Evolutionary conservation across 92 coral and sea anemone genomes (phyloP).

Genomic region (Porites evermanni): DNA sequence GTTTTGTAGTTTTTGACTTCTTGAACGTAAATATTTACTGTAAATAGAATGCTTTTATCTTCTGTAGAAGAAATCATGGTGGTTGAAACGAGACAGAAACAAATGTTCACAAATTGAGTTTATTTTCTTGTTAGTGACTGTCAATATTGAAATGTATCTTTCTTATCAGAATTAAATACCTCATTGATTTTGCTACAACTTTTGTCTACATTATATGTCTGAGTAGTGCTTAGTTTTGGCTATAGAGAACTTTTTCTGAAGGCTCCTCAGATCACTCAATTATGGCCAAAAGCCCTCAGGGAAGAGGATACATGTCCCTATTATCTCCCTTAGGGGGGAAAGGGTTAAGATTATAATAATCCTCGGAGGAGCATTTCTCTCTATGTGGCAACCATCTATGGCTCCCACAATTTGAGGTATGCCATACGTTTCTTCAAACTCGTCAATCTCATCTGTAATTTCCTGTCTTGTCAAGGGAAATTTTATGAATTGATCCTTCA

Average conservation of each 20-base stretch:
- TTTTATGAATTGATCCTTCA: slow-evolving; percentile 47
- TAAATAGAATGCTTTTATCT: slow-evolving; percentile 10
- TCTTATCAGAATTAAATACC: slow-evolving; percentile 14
- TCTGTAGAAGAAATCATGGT: slow-evolving; percentile 14
- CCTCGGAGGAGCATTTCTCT: slow-evolving; percentile 43
- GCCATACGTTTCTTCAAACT: slow-evolving; percentile 49
- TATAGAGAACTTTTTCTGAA: slow-evolving; percentile 11
- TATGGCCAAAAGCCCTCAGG: slow-evolving; percentile 6
- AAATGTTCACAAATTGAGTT: slow-evolving; percentile 18
- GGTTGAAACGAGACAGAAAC: slow-evolving; percentile 10
- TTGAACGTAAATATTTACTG: slow-evolving; percentile 10
- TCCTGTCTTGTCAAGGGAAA: slow-evolving; percentile 58
- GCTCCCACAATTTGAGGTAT: slow-evolving; percentile 66
- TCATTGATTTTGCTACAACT: slow-evolving; percentile 22
- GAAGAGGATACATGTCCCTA: slow-evolving; percentile 14
- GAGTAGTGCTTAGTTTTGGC: slow-evolving; percentile 7
- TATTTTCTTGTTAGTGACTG: neutral
- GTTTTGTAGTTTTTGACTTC: slow-evolving; percentile 6
- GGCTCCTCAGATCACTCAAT: slow-evolving; percentile 19
- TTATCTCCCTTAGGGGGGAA: slow-evolving; percentile 21
- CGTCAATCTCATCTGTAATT: slow-evolving; percentile 38
- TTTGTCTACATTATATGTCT: slow-evolving; percentile 19
- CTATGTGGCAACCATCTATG: slow-evolving; percentile 47
- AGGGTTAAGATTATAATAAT: slow-evolving; percentile 42
- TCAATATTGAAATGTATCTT: neutral